Conservation (phyloP, 92 coral and sea anemone species). For the Parazoanthus atlanticus region DNA sequence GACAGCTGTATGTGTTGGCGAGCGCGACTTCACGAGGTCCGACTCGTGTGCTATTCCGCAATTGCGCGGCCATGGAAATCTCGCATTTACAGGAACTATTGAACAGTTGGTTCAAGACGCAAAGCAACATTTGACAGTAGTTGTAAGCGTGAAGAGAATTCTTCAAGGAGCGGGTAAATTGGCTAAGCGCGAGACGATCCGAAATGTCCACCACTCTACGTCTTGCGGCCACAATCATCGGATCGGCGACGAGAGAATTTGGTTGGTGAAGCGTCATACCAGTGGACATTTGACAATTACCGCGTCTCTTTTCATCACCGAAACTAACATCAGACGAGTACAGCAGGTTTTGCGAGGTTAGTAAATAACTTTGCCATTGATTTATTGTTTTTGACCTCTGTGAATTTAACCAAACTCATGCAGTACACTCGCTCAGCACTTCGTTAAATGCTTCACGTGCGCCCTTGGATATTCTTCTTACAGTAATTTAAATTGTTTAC, state of each 20-base stretch:
- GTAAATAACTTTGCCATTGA: background rate
- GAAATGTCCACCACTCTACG: conserved; percentile 60
- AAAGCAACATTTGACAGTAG: conserved; percentile 54
- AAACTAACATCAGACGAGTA: background rate
- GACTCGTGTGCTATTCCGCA: conserved; percentile 66
- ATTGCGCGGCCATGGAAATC: conserved; percentile 58
- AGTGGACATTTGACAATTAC: conserved; percentile 69
- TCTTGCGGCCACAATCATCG: conserved; percentile 83
- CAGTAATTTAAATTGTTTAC: background rate
- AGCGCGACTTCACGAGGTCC: conserved; percentile 48
- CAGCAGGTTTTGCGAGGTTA: conserved; percentile 21
- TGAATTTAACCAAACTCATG: no score
- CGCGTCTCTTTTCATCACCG: conserved; percentile 66
- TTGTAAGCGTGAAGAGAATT: conserved; percentile 59
- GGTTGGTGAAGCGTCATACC: conserved; percentile 81
- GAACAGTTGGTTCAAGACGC: conserved; percentile 50
- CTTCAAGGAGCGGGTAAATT: conserved; percentile 55
- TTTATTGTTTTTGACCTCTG: background rate
- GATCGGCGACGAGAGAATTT: conserved; percentile 78
- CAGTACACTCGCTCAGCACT: no score
- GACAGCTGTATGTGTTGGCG: background rate
- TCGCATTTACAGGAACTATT: conserved; percentile 74
- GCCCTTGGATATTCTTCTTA: background rate
- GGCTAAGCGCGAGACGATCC: conserved; percentile 42
- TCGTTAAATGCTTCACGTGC: background rate